Base-by-base conservation (phyloP, 2,113 vertebrate genomes). In the Cyprinodon tularosa region DNA sequence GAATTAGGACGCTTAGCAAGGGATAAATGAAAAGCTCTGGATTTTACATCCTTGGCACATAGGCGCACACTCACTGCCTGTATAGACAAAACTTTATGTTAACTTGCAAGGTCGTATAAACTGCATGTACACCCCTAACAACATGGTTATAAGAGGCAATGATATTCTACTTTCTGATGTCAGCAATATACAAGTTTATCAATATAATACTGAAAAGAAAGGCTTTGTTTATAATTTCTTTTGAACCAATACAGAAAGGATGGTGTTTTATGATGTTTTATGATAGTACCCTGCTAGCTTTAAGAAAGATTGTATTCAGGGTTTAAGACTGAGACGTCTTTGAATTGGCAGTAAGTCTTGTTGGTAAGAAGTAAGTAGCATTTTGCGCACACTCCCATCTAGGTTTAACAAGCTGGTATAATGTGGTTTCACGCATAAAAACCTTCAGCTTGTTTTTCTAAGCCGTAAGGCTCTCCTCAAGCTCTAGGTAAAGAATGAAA, bases 1-100 rank as follows among this genome's bases (percentile, higher is more conserved):
- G 84, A 88, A 85, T 90, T 92, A 85, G 84, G 60, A 79, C 83
- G 85, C 89, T 91, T 84, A 87, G 77, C 76, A 59, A 50, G 20
- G 76, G 74, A 84, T 86, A 78, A 88, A 88, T 74, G 77, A 83
- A 78, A 88, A 61, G 69, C 72, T 66, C 38, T 84, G 47, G 76
- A 72, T 81, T 87, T 80, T 68, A 78, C 14, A 79, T 78, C 20
- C 62, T 1, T 10, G 59, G 80, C 74, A 64, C 77, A 74, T 62
- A 62, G 29, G 72, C 71, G 67, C 36, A 65, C 65, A 62, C 17
- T 53, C n/a, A 74, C 11, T 53, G 22, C 37, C 0, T 62, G 14
- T 5, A 1, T 60, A 12, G 11, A 9, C 38, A 4, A 63, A 63
- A 17, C 5, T 9, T 44, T 15, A 59, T 12, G 45, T 9, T 53